These are phyloP conservation scores for Tringa solitaria DNA, from an alignment of 2,113 vertebrate genomes.

Conservation along the genomic window DNA sequence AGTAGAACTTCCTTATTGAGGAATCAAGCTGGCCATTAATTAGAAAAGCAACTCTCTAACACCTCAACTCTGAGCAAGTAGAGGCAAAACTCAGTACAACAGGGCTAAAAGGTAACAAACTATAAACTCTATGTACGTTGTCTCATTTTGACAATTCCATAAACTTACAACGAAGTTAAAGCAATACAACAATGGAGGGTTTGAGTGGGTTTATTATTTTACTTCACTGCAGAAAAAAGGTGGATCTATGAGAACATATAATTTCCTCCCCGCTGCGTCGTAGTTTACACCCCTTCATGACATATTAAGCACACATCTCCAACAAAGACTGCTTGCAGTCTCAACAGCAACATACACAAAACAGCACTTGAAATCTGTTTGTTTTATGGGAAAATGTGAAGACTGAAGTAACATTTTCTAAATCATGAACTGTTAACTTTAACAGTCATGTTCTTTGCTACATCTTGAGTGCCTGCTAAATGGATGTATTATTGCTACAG, in stretches of 20 bases:
- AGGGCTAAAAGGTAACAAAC: background rate
- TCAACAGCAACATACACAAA: background rate
- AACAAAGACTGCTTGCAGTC: background rate
- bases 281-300: background rate
- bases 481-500: background rate
- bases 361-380: background rate
- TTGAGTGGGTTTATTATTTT: background rate
- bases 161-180: background rate
- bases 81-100: background rate
- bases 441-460: background rate
- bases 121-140: background rate
- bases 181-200: background rate
- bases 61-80: background rate
- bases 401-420: slow-evolving; percentile 44
- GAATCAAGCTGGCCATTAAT: background rate
- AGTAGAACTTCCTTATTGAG: background rate
- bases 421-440: slow-evolving; percentile 53
- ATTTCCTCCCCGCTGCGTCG: background rate
- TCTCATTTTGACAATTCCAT: background rate
- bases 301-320: background rate
- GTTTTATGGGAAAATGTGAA: slow-evolving; percentile 1
- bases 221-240: background rate
- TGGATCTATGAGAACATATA: background rate
- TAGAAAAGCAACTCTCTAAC: background rate
- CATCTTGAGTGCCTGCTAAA: slow-evolving; percentile 30